Evolutionary conservation across 2,888 invertebrate species (phyloP), one percentile per base, ranked within the genome.

Genomic region (Clanis bilineata): DNA sequence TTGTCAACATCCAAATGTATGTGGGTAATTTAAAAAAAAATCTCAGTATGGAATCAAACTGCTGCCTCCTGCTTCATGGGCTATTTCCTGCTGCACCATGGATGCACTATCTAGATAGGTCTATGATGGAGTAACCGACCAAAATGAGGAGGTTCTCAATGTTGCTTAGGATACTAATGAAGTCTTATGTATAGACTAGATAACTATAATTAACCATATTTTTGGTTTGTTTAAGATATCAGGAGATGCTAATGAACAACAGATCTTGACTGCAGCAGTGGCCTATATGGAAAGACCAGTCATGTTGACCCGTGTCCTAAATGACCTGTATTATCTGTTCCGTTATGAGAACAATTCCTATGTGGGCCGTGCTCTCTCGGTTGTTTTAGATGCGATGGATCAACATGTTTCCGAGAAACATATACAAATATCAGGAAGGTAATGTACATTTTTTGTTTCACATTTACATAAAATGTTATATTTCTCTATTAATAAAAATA

Each of bases 351-450:
- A 95, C 72, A 96, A 96, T 85, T 94, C 94, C 59, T 94, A 95
- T 77, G 94, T 96, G 60, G 95, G 95, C 64, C 94, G 95, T 62
- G 96, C 97, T 2, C 90, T 98, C 15, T 94, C 94, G 71, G 94
- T 97, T 32, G 97, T 99, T 10, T 93, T 99, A 44, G 95, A 96
- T 77, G 97, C 97, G 0, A 98, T 99, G 98, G 96, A 96, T 71
- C 94, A 95, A 71, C 97, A 99, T 91, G 93, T 96, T 9, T 92
- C 93, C 62, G 97, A 98, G 72, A 96, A 96, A 79, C 96, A 97
- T 74, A 97, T 99, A 73, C 98, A 99, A 86, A 98, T 98, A 75
- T 96, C 96, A 56, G 97, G 97, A 84, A 96, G 96, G 97, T 96
- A 86, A 69, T 72, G 64, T n/a, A 56, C 12, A 7, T 36, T 36